Evolutionary conservation across 1,140 invertebrate genomes (phyloP), one percentile per base, ranked within the genome.

Genomic region (Chrysomallon squamiferum): DNA sequence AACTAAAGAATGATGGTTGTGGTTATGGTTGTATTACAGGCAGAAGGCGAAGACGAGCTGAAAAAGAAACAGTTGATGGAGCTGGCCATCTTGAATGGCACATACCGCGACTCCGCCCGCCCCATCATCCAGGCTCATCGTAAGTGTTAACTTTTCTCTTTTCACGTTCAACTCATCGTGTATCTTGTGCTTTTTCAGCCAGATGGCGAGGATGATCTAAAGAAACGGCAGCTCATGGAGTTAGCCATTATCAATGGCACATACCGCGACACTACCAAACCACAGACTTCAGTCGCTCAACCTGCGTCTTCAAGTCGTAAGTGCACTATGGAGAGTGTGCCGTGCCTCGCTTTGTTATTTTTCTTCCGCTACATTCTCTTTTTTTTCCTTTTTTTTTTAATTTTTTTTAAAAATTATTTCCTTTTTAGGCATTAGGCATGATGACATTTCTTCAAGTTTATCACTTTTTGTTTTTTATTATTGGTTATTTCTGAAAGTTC

Each of bases 11-110:
- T 38, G 35, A 38, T 38, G 35, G 15, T 38, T 5, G 35, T 38
- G 15, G n/a, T 47, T 47, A 13, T 62, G 59, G 47, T 27, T 62
- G 22, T 66, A 38, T 52, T 49, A 27, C 91, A 99, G 96, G 95
- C 96, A 65, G 97, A 99, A 87, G 98, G 98, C 65, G 97, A 99
- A 89, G 98, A 99, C 89, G 96, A 99, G 84, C 88, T 99, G 76
- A 99, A 99, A 89, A 99, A 99, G 86, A 92, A 96, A 85, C 98
- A 99, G 87, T 89, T 99, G 67, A 99, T 99, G 97, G 98, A 99
- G 88, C 89, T 99, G 83, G 98, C 98, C 75, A 99, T 99, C 73
- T 98, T 99, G 79, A 99, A 99, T 85, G 98, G 98, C 81, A 99
- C 98, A 38, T 99, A 99, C 88, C 90, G 96, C 85, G 96, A 98